Evolutionary conservation across 2,113 vertebrate species (phyloP).

Genomic region (Ciconia maguari): DNA sequence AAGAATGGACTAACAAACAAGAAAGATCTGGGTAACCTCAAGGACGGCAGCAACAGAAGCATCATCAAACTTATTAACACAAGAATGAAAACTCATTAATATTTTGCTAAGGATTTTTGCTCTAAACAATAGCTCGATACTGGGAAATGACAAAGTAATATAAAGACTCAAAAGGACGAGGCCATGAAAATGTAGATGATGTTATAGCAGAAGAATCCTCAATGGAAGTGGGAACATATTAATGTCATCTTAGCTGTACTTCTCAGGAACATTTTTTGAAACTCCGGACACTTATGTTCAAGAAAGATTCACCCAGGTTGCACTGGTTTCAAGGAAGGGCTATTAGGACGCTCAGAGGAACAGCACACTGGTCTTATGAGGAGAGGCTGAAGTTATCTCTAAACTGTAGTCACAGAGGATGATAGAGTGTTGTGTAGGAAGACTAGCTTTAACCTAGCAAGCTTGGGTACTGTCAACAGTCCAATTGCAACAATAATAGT

Average conservation of each 20-base stretch:
- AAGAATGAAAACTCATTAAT: neutral
- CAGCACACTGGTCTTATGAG: neutral
- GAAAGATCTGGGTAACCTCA: neutral
- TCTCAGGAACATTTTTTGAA: neutral
- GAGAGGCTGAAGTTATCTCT: neutral
- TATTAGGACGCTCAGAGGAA: neutral
- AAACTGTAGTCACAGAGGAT: neutral
- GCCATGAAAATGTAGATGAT: neutral
- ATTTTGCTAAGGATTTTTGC: neutral
- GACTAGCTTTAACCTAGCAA: neutral
- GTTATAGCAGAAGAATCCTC: neutral
- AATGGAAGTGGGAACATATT: neutral
- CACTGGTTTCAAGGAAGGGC: neutral
- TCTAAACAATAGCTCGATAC: neutral
- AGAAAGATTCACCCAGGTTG: neutral
- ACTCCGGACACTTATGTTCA: neutral
- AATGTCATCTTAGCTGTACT: neutral
- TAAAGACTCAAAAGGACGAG: neutral
- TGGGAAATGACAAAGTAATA: neutral
- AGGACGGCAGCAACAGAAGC: neutral
- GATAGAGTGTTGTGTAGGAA: neutral
- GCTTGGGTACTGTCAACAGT: neutral
- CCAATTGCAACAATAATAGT: neutral
- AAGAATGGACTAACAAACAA: neutral
- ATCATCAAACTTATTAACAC: neutral